These are phyloP conservation scores for Platycnemis pennipes DNA, from an alignment of 2,888 invertebrate species.

Conservation along the genomic window DNA sequence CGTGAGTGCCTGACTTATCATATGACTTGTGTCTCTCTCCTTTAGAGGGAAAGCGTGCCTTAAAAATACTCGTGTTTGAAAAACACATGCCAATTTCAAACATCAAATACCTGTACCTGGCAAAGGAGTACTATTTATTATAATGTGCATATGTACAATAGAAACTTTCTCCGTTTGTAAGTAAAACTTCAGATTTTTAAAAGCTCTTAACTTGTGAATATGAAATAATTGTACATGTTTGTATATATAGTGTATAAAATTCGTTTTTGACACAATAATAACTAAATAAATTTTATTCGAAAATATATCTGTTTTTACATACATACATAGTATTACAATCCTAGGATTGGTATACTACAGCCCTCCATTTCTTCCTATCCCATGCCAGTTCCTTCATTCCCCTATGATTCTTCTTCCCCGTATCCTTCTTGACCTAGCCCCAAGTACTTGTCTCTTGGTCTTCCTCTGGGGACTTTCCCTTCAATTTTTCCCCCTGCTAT, in stretches of 20 bases:
- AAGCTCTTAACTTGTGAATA: conserved; percentile 57
- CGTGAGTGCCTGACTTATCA: conserved; percentile 34
- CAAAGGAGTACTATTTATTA: conserved; percentile 66
- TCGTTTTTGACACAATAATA: conserved; percentile 52
- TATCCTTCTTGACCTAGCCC: no score
- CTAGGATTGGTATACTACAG: no score
- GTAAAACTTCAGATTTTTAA: conserved; percentile 61
- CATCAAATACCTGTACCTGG: conserved; percentile 65
- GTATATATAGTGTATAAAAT: conserved; percentile 66
- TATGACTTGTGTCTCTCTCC: conserved; percentile 53
- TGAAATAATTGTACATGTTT: conserved; percentile 63
- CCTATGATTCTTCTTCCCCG: no score
- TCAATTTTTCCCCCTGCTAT: no score
- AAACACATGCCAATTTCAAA: conserved; percentile 66
- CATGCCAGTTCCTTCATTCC: no score
- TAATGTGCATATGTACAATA: conserved; percentile 66
- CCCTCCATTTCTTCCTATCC: no score
- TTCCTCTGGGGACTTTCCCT: no score
- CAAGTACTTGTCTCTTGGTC: no score
- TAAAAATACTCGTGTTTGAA: conserved; percentile 66
- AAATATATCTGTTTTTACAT: background rate
- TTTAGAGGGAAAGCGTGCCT: conserved; percentile 64
- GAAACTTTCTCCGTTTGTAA: conserved; percentile 66
- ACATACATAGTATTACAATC: no score
- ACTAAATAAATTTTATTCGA: conserved; percentile 66